These are phyloP conservation scores for Rhadina sibilatrix DNA, from an alignment of 2,113 vertebrate genomes.

Conservation along the genomic window DNA sequence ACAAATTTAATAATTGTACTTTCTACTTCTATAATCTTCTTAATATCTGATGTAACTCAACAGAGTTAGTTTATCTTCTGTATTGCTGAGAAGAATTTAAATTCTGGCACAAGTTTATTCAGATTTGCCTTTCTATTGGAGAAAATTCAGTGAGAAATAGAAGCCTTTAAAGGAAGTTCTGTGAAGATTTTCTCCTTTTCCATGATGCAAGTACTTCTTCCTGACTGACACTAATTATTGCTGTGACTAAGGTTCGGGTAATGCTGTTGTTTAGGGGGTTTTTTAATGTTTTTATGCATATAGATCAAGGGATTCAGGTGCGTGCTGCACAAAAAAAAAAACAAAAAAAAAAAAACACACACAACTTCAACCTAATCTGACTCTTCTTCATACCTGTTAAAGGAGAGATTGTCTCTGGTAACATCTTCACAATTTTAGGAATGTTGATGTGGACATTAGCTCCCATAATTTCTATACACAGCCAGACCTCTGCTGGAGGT, in stretches of 20 bases:
- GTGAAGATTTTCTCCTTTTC: background rate
- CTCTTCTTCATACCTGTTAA: background rate
- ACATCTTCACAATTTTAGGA: background rate
- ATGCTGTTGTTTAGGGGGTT: background rate
- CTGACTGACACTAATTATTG: background rate
- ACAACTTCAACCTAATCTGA: rapidly evolving
- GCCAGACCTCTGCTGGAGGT: background rate
- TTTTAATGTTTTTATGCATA: background rate
- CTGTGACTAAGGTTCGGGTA: background rate
- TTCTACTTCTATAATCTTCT: background rate
- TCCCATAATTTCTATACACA: background rate
- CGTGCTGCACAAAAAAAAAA: background rate
- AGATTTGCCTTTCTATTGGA: background rate
- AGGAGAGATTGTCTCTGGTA: background rate
- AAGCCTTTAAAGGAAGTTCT: background rate
- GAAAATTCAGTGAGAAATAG: background rate
- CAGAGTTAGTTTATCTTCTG: background rate
- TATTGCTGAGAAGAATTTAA: background rate
- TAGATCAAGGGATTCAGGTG: background rate
- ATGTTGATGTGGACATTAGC: background rate
- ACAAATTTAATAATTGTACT: background rate
- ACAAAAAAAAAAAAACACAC: no score
- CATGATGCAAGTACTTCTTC: background rate
- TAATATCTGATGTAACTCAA: background rate
- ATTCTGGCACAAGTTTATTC: background rate